Percentiles rank a stretch among this genome's conserved stretches.
Conservation (phyloP, 1,140 invertebrate genomes). For the Aphis gossypii region DNA sequence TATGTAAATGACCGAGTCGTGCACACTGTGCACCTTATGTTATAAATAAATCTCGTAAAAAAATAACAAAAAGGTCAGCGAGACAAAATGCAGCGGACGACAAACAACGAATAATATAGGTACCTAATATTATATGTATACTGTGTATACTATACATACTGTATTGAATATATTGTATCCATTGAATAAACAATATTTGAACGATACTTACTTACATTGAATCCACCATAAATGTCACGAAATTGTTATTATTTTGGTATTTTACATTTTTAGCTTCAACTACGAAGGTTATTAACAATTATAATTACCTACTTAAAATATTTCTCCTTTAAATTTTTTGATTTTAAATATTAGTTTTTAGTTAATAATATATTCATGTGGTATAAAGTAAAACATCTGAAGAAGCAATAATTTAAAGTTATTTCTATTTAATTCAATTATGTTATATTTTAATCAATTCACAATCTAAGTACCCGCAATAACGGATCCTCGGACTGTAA, state of each 20-base stretch:
- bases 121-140: conserved; percentile 13
- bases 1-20: conserved; percentile 16
- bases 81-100: not conserved
- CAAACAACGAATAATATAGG: not conserved
- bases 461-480: not conserved
- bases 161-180: not conserved
- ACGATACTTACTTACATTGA: not conserved
- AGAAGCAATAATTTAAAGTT: not conserved
- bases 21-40: not conserved
- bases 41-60: conserved; percentile 46
- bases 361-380: too few relatives aligned
- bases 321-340: not conserved
- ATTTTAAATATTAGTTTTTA: too few relatives aligned
- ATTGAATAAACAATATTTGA: conserved; percentile 14
- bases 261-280: not conserved
- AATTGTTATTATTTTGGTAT: conserved; percentile 4
- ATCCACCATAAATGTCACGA: not conserved
- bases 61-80: not conserved
- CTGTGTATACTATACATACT: not conserved
- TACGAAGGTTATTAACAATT: not conserved
- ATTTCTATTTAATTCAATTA: not conserved
- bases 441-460: not conserved
- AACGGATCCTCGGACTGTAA: too few relatives aligned
- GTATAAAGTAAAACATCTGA: not conserved
- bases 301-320: not conserved